These are phyloP conservation scores for Odontocerum albicorne DNA, from an alignment of 2,888 invertebrate species.

Conservation along the genomic window DNA sequence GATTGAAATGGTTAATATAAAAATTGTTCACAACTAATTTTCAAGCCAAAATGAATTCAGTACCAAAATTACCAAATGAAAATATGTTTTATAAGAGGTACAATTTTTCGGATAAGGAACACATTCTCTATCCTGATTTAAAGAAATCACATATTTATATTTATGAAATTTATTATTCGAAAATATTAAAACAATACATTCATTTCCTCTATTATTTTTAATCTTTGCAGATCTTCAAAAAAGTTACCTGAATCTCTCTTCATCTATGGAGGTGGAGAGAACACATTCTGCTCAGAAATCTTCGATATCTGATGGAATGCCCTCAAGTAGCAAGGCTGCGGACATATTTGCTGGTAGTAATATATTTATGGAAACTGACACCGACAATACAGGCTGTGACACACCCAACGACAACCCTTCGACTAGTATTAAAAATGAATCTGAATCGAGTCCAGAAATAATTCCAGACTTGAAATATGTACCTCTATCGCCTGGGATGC, in stretches of 20 bases:
- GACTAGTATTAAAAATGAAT: conserved; percentile 25
- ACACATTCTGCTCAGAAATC: conserved; percentile 21
- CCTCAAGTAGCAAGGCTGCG: conserved; percentile 27
- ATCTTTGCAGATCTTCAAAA: conserved; percentile 31
- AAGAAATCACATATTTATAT: background rate
- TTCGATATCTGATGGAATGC: conserved; percentile 38
- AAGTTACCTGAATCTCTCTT: conserved; percentile 22
- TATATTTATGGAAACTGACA: conserved; percentile 36
- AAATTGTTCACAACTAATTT: too few species aligned
- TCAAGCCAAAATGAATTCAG: too few species aligned
- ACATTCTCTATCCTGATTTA: background rate
- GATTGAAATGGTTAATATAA: too few species aligned
- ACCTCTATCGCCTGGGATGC: conserved; percentile 28
- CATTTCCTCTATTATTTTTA: too few species aligned
- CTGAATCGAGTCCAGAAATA: conserved; percentile 34
- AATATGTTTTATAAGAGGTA: too few species aligned
- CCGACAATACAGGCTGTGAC: conserved; percentile 17
- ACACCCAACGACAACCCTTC: conserved; percentile 15
- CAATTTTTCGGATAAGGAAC: background rate
- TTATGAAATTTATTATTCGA: too few species aligned
- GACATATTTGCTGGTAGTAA: conserved; percentile 35
- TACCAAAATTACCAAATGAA: too few species aligned
- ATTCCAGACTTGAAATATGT: conserved; percentile 29
- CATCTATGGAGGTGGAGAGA: conserved; percentile 38
- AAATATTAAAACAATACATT: too few species aligned